These are phyloP conservation scores for Hylia prasina DNA, from an alignment of 2,113 vertebrate species.

Conservation along the genomic window DNA sequence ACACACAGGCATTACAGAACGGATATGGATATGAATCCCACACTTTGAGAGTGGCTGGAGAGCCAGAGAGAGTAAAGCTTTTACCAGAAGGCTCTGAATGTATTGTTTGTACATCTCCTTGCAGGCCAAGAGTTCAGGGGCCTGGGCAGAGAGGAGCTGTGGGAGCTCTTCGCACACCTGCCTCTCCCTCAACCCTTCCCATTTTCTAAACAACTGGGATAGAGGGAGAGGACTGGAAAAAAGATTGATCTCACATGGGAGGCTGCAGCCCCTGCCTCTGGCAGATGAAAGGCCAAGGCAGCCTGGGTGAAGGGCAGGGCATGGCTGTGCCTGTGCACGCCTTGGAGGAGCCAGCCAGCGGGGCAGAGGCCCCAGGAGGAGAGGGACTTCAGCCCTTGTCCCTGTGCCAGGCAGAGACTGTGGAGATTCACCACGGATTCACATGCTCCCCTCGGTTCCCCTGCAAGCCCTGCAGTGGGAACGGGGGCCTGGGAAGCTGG, in stretches of 20 bases:
- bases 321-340: accelerated
- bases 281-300: neutral
- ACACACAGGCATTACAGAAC: accelerated
- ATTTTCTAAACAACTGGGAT: neutral
- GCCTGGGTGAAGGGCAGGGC: neutral
- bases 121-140: neutral
- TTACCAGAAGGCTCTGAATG: neutral
- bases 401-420: accelerated
- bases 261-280: neutral
- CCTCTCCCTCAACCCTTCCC: neutral
- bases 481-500: neutral
- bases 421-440: neutral
- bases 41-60: neutral
- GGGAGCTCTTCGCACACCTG: conserved; percentile 12
- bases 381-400: neutral
- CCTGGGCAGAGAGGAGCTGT: neutral
- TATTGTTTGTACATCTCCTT: neutral
- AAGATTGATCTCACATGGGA: neutral
- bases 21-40: neutral
- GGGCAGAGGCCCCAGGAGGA: neutral
- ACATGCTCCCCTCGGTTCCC: accelerated
- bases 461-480: accelerated
- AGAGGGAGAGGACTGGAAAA: neutral
- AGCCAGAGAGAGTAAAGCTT: neutral
- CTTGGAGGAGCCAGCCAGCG: accelerated